These are phyloP conservation scores for Lutraria rhynchaena DNA, from an alignment of 1,140 invertebrate genomes.

Conservation along the genomic window DNA sequence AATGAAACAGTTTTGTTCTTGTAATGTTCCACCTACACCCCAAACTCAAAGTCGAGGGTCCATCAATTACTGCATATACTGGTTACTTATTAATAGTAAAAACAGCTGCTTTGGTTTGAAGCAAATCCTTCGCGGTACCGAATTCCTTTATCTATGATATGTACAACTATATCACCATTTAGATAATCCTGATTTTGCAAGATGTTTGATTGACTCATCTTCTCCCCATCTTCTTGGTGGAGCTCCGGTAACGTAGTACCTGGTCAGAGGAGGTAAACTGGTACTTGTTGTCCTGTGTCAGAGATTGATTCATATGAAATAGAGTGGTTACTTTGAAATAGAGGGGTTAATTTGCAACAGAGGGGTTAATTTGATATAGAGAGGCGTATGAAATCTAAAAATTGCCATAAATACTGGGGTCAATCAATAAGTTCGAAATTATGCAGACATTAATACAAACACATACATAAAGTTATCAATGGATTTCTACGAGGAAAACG, in stretches of 20 bases:
- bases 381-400: no score
- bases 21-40: no score
- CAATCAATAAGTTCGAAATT: not conserved
- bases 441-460: not conserved
- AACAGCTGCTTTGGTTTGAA: no score
- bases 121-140: no score
- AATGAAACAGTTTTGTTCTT: no score
- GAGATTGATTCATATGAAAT: no score
- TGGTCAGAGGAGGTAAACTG: constrained; percentile 15
- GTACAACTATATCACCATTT: not conserved
- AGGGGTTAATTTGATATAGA: not conserved
- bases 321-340: constrained; percentile 5
- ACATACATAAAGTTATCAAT: not conserved
- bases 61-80: no score
- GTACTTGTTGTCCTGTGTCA: not conserved
- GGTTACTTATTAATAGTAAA: no score
- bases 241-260: not conserved
- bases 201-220: not conserved
- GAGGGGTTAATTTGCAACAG: not conserved
- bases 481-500: no score
- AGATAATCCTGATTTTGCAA: not conserved
- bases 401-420: not conserved
- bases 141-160: no score
- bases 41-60: no score
- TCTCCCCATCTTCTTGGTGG: constrained; percentile 3